These are phyloP conservation scores for Drosophila mayaguana DNA, from an alignment of 2,888 invertebrate genomes.

Conservation along the genomic window DNA sequence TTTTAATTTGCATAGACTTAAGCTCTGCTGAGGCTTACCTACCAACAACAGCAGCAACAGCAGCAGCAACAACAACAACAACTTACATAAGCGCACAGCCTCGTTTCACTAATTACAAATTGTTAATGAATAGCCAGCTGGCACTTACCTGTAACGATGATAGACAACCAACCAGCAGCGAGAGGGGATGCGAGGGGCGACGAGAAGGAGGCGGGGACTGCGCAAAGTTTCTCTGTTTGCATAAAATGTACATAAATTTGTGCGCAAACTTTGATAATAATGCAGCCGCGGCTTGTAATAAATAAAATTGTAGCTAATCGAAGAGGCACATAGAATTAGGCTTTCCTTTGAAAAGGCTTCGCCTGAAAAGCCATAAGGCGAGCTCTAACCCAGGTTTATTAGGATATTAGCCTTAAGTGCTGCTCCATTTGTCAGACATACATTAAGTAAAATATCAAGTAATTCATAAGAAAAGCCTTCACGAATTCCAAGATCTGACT, in stretches of 20 bases:
- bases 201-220: no score
- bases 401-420: background rate
- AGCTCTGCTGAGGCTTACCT: constrained; percentile 39
- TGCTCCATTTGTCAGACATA: background rate
- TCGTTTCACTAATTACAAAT: constrained; percentile 68
- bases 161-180: background rate
- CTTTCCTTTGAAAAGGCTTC: no score
- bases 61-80: constrained; percentile 28
- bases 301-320: constrained; percentile 27
- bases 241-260: constrained; percentile 51
- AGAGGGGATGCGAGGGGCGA: background rate
- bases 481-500: no score
- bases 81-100: constrained; percentile 34
- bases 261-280: constrained; percentile 45
- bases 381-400: background rate
- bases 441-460: no score
- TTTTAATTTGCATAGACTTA: constrained; percentile 78
- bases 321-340: background rate
- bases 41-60: constrained; percentile 10
- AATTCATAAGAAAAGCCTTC: background rate
- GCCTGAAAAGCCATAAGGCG: background rate
- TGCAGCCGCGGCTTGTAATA: constrained; percentile 10
- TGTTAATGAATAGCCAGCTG: constrained; percentile 69
- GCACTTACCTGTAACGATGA: constrained; percentile 64
- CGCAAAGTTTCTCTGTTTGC: constrained; percentile 35